phyloP scores from a whole-genome alignment of 2,797 vertebrate species.

The Enteromius treurensis region DNA sequence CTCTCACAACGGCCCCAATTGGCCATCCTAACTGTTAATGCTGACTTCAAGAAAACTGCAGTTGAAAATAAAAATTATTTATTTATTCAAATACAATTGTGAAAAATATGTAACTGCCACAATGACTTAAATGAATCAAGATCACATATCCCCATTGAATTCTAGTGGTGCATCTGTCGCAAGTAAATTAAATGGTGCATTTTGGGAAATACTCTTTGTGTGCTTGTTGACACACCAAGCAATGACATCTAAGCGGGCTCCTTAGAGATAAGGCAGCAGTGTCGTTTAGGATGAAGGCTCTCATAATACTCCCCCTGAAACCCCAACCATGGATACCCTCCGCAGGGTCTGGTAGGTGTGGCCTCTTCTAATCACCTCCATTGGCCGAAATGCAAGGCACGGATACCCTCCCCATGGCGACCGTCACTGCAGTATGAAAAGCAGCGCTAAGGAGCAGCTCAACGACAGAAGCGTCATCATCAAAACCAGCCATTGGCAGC shows the following conservation, averaged over 20 bases:
- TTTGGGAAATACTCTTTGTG: background rate
- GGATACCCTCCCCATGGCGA: constrained; percentile 27
- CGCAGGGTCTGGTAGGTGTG: constrained; percentile 30
- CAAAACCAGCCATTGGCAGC: constrained; percentile 43
- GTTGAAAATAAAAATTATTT: background rate
- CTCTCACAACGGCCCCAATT: background rate
- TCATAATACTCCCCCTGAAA: background rate
- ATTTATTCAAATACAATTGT: background rate
- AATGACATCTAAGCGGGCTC: background rate
- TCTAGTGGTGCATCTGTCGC: background rate
- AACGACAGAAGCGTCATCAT: constrained; percentile 50
- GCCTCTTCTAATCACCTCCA: background rate
- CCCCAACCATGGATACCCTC: constrained; percentile 16
- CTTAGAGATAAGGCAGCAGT: background rate
- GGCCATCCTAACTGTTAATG: background rate
- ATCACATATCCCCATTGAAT: background rate
- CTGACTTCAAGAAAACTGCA: background rate
- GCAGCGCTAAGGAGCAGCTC: constrained; percentile 50
- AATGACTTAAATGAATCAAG: background rate
- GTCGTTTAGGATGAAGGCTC: background rate
- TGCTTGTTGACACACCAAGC: background rate
- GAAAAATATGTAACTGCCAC: background rate
- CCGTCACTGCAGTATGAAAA: constrained; percentile 38
- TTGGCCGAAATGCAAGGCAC: constrained; percentile 39
- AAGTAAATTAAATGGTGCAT: background rate